Evolutionary conservation across 2,888 invertebrate genomes (phyloP).

Genomic region (Siphlonurus alternatus): DNA sequence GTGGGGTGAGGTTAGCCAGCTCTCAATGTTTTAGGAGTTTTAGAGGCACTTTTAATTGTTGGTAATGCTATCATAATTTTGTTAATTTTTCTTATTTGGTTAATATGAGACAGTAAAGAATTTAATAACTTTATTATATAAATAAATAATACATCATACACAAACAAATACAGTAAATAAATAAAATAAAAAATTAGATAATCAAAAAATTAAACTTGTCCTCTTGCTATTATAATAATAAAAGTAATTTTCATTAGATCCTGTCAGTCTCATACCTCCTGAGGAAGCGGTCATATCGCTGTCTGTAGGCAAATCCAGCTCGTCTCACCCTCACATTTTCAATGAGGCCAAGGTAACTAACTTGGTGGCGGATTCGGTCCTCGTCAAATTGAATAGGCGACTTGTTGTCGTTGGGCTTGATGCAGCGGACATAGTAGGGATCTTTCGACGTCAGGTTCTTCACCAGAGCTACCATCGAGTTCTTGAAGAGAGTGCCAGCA

Average conservation of each 20-base stretch:
- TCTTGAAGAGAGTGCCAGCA: constrained; percentile 87
- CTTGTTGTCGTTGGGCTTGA: constrained; percentile 94
- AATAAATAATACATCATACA: no score
- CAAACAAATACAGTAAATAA: no score
- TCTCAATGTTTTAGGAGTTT: no score
- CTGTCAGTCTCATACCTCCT: constrained; percentile 45
- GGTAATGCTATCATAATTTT: no score
- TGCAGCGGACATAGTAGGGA: constrained; percentile 92
- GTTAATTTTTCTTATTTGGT: no score
- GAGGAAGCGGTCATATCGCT: constrained; percentile 83
- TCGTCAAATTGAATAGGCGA: constrained; percentile 72
- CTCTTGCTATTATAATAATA: no score
- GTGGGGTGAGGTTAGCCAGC: not conserved
- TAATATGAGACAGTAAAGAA: no score
- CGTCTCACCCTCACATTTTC: constrained; percentile 92
- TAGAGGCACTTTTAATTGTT: no score
- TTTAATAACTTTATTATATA: no score
- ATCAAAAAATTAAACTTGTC: no score
- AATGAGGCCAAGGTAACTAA: constrained; percentile 74
- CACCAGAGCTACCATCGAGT: constrained; percentile 82
- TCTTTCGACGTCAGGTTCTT: constrained; percentile 79
- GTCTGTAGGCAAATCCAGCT: constrained; percentile 94
- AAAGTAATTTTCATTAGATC: no score
- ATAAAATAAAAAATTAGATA: no score
- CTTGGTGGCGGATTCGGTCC: constrained; percentile 56